Percentiles rank a stretch among this genome's conserved stretches.
phyloP scores from a whole-genome alignment of 2,113 vertebrate species.

The Asarcornis scutulata region DNA sequence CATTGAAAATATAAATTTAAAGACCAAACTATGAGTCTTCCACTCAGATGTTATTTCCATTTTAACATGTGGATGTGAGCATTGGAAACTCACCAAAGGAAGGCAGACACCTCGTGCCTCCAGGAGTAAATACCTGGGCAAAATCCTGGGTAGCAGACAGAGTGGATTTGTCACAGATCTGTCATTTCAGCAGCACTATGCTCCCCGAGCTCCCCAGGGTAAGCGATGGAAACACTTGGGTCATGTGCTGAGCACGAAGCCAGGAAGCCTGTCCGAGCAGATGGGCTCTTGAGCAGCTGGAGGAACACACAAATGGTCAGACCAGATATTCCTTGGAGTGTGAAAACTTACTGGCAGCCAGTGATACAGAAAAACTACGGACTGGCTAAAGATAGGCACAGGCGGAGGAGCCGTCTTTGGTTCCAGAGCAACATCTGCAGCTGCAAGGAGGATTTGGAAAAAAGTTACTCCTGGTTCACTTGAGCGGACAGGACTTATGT shows the following conservation, averaged over 20 bases:
- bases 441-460: background rate
- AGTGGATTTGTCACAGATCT: conserved; percentile 16
- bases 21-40: conserved; percentile 61
- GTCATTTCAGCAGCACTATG: background rate
- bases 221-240: background rate
- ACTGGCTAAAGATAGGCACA: background rate
- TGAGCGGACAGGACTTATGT: accelerated
- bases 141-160: conserved; percentile 13
- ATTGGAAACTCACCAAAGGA: conserved; percentile 53
- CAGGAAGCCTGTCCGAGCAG: conserved; percentile 27
- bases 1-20: conserved; percentile 70
- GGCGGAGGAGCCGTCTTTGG: accelerated
- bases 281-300: conserved; percentile 54
- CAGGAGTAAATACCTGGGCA: conserved; percentile 48
- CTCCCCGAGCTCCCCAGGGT: background rate
- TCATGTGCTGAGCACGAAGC: background rate
- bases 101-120: conserved; percentile 9
- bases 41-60: conserved; percentile 64
- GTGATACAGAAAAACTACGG: background rate
- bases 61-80: conserved; percentile 67
- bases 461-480: background rate
- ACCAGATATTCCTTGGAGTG: conserved; percentile 20
- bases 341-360: background rate
- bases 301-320: conserved; percentile 40
- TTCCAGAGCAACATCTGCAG: conserved; percentile 6